Evolutionary conservation across 2,888 invertebrate species (phyloP).

Genomic region (Clanis bilineata): DNA sequence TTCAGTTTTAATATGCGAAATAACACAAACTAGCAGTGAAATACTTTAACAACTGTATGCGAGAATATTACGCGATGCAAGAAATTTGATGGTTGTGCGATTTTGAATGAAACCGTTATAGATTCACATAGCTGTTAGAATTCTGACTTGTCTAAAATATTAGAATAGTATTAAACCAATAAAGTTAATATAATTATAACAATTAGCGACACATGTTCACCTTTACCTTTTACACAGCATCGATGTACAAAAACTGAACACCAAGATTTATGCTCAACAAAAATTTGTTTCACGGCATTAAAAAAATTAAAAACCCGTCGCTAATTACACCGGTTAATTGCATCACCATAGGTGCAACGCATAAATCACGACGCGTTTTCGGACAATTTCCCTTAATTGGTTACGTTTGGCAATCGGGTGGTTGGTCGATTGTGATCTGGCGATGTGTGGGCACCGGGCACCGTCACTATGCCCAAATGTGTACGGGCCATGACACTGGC

Average conservation of each 20-base stretch:
- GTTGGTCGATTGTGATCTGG: slow-evolving; percentile 55
- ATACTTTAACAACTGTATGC: background rate
- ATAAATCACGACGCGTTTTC: slow-evolving; percentile 64
- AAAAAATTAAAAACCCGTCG: slow-evolving; percentile 29
- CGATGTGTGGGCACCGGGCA: slow-evolving; percentile 41
- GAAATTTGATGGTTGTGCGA: background rate
- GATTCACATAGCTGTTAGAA: no score
- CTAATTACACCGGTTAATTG: slow-evolving; percentile 56
- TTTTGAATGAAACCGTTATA: no score
- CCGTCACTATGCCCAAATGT: slow-evolving; percentile 52
- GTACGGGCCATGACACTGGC: slow-evolving; percentile 52
- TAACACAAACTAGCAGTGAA: background rate
- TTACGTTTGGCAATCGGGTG: slow-evolving; percentile 53
- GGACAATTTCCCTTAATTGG: slow-evolving; percentile 72
- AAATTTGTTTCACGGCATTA: slow-evolving; percentile 8
- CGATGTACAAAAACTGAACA: background rate
- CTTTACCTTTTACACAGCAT: background rate
- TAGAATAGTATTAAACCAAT: background rate
- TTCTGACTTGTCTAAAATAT: background rate
- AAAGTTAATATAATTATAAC: background rate
- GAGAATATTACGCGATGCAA: background rate
- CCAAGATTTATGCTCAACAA: slow-evolving; percentile 6
- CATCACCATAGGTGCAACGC: slow-evolving; percentile 43
- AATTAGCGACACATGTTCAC: background rate
- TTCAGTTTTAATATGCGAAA: background rate